Conservation (phyloP, 2,113 vertebrate genomes). For the Dicaeum eximium region DNA sequence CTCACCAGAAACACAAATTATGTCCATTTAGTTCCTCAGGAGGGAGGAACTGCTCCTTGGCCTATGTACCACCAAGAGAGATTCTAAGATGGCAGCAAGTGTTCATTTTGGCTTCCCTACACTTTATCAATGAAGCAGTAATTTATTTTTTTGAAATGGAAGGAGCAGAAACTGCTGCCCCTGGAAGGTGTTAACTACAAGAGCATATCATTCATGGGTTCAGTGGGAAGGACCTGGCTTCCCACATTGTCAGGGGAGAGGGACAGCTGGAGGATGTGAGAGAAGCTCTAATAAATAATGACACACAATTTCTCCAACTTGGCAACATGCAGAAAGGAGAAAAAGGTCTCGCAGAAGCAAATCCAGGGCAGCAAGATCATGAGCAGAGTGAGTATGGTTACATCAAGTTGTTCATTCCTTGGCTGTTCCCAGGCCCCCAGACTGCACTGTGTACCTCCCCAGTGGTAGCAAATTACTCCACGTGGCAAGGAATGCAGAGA, state of each 20-base stretch:
- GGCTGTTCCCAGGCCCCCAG: background rate
- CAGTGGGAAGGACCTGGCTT: background rate
- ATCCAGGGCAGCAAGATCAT: background rate
- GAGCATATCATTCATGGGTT: background rate
- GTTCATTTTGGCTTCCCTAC: background rate
- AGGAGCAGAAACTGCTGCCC: background rate
- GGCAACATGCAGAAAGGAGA: background rate
- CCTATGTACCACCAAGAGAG: background rate
- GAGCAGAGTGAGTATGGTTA: background rate
- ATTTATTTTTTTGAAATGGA: background rate
- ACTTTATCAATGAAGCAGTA: background rate
- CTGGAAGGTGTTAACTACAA: background rate
- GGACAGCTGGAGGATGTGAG: background rate
- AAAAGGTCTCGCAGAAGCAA: background rate
- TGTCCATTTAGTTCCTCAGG: background rate
- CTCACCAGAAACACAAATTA: background rate
- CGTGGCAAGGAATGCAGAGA: background rate
- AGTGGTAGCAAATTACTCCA: background rate
- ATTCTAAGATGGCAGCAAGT: background rate
- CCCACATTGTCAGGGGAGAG: background rate
- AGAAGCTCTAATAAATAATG: background rate
- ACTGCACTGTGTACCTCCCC: background rate
- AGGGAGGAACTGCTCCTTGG: background rate
- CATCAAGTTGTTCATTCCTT: background rate
- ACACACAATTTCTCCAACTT: background rate